These are phyloP conservation scores for Cochlearius cochlearius DNA, from an alignment of 2,113 vertebrate species.

Conservation along the genomic window DNA sequence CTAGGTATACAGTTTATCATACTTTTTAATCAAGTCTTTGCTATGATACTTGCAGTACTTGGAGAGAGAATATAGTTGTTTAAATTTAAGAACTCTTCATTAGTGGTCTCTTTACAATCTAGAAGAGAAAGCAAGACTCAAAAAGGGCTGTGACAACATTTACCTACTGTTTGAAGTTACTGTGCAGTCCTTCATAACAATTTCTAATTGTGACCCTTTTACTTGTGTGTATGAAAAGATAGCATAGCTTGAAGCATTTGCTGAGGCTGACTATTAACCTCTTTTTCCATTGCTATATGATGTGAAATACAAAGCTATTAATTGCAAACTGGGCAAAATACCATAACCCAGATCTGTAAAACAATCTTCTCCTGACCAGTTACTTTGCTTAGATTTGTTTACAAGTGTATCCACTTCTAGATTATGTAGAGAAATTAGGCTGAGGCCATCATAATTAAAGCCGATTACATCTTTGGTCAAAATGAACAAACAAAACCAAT, in stretches of 20 bases:
- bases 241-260: background rate
- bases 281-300: background rate
- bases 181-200: background rate
- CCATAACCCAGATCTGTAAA: background rate
- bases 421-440: background rate
- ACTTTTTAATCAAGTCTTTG: background rate
- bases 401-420: background rate
- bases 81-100: background rate
- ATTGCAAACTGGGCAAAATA: background rate
- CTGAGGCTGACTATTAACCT: background rate
- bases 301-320: background rate
- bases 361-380: background rate
- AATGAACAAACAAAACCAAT: background rate
- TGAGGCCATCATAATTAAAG: background rate
- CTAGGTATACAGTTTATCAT: background rate
- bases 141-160: background rate
- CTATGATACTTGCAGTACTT: background rate
- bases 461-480: background rate
- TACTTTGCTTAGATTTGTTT: background rate
- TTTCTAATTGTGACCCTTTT: background rate
- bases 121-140: constrained; percentile 42
- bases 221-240: background rate
- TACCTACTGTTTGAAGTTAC: background rate
- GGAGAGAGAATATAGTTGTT: background rate
- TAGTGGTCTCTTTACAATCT: constrained; percentile 46